Percentiles rank a stretch among this genome's conserved stretches.
Conservation (phyloP, 1,140 invertebrate genomes). For the Euura saliciscinereae region DNA sequence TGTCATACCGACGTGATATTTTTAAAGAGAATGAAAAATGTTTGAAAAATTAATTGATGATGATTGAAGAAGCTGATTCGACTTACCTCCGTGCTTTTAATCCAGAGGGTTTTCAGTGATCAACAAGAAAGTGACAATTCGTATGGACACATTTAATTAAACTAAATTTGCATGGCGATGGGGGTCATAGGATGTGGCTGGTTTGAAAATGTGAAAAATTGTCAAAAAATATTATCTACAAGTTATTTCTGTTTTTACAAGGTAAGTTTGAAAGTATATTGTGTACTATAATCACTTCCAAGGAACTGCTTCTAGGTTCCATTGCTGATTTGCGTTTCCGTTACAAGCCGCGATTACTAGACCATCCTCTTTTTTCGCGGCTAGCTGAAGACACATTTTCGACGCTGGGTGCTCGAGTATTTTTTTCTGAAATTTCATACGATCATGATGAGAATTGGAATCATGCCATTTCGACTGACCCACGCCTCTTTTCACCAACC, state of each 20-base stretch:
- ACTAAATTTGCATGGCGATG: too few relatives aligned
- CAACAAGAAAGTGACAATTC: too few relatives aligned
- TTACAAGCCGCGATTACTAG: slow-evolving; percentile 61
- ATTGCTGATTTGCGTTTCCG: slow-evolving; percentile 58
- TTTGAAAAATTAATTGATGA: too few relatives aligned
- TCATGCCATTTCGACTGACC: slow-evolving; percentile 11
- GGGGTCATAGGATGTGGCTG: too few relatives aligned
- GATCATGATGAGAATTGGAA: slow-evolving; percentile 15
- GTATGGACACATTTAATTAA: too few relatives aligned
- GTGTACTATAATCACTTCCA: slow-evolving; percentile 54
- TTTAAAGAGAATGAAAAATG: too few relatives aligned
- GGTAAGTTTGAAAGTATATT: neutral
- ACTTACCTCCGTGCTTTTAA: too few relatives aligned
- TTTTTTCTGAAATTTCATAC: slow-evolving; percentile 49
- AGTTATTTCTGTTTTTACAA: neutral
- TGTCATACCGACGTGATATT: too few relatives aligned
- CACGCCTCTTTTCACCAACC: slow-evolving; percentile 39
- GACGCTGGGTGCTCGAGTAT: slow-evolving; percentile 59
- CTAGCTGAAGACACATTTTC: slow-evolving; percentile 63
- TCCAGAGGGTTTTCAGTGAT: too few relatives aligned
- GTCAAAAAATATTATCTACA: neutral
- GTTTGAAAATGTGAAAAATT: too few relatives aligned
- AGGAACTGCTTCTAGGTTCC: slow-evolving; percentile 58
- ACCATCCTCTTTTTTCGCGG: slow-evolving; percentile 48
- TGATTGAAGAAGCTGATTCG: too few relatives aligned